Conservation (phyloP, 2,888 invertebrate species). For the Rhabditophanes sp. region DNA sequence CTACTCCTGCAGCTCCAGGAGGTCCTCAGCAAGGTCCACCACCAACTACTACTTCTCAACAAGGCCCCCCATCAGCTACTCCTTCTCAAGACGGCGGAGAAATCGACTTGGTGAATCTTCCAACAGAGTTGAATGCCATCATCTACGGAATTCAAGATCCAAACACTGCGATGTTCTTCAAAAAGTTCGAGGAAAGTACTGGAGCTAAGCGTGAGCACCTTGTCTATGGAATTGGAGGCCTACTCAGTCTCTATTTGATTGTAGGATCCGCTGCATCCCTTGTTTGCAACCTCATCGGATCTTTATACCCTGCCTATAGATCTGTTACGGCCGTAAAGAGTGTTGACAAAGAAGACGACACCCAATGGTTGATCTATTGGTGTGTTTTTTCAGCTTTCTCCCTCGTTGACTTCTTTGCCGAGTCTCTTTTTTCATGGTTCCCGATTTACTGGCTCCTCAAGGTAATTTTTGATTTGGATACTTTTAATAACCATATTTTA, state of each 20-base stretch:
- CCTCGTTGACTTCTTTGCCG: slow-evolving; percentile 17
- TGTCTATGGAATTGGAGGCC: slow-evolving; percentile 9
- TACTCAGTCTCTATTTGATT: slow-evolving; percentile 14
- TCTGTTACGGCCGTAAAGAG: slow-evolving; percentile 48
- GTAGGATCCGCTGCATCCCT: slow-evolving; percentile 48
- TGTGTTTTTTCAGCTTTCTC: slow-evolving; percentile 16
- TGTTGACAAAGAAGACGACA: slow-evolving; percentile 44
- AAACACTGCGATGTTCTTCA: too few species aligned
- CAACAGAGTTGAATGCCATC: slow-evolving; percentile 7
- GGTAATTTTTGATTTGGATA: slow-evolving; percentile 1
- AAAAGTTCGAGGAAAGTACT: too few species aligned
- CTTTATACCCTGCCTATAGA: slow-evolving; percentile 20
- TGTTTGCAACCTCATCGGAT: slow-evolving; percentile 23
- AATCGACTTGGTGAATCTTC: slow-evolving; percentile 2
- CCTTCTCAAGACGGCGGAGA: slow-evolving; percentile 3
- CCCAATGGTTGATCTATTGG: slow-evolving; percentile 55
- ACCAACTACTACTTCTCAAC: too few species aligned
- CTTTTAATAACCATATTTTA: neutral
- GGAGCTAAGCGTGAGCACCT: too few species aligned
- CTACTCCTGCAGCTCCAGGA: too few species aligned
- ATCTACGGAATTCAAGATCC: too few species aligned
- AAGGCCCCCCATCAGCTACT: too few species aligned
- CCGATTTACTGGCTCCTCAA: slow-evolving; percentile 17
- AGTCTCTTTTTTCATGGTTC: slow-evolving; percentile 10
- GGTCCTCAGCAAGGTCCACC: too few species aligned